phyloP scores from a whole-genome alignment of 2,113 vertebrate genomes.

The Opisthocomus hoazin region DNA sequence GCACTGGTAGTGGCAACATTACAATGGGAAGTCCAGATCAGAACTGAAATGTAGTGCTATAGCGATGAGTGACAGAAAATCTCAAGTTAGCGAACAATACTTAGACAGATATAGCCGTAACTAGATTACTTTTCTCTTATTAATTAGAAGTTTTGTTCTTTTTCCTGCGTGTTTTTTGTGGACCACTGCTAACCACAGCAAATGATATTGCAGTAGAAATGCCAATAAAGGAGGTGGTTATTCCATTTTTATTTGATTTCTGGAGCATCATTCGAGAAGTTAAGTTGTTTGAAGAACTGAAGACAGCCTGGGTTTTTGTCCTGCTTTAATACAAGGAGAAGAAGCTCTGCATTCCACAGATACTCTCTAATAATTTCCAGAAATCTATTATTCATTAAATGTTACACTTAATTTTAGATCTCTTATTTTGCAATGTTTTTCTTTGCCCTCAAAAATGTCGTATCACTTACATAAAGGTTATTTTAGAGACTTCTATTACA shows the following conservation, averaged over 20 bases:
- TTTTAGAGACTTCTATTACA: not conserved
- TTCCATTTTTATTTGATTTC: constrained; percentile 36
- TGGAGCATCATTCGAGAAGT: not conserved
- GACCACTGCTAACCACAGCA: not conserved
- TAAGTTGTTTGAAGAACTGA: not conserved
- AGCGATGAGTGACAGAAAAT: not conserved
- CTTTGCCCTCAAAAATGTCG: not conserved
- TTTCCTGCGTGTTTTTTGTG: not conserved
- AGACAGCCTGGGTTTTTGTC: not conserved
- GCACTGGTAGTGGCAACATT: not conserved
- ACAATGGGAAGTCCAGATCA: not conserved
- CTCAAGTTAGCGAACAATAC: not conserved
- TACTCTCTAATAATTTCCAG: not conserved
- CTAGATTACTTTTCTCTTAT: not conserved
- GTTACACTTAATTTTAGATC: constrained; percentile 18
- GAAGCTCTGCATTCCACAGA: not conserved
- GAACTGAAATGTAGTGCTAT: not conserved
- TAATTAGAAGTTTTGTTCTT: constrained; percentile 5
- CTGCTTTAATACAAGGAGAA: not conserved
- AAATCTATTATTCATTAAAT: constrained; percentile 5
- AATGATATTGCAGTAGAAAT: constrained; percentile 24
- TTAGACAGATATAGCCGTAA: not conserved
- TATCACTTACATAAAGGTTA: constrained; percentile 39
- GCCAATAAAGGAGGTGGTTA: constrained; percentile 1
- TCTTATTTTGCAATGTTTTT: constrained; percentile 22